Evolutionary conservation across 2,113 vertebrate genomes (phyloP).

Genomic region (Calypte anna): DNA sequence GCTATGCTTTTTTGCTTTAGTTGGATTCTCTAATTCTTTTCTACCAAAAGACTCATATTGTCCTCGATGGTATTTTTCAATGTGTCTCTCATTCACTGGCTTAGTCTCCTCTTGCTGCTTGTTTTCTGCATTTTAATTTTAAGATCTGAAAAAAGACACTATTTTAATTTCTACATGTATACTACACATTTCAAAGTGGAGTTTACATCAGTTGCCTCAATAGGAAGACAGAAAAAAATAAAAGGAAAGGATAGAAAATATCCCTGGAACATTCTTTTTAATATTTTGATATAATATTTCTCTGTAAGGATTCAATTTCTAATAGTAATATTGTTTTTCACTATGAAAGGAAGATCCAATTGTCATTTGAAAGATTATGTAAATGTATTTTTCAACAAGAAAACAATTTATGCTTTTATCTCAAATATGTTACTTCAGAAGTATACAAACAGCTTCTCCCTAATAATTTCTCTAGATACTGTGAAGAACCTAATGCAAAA

Average conservation of each 20-base stretch:
- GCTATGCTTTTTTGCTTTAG: not conserved
- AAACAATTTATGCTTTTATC: not conserved
- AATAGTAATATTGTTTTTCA: not conserved
- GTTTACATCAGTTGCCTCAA: not conserved
- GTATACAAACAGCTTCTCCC: not conserved
- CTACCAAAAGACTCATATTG: not conserved
- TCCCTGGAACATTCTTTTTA: not conserved
- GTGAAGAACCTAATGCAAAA: not conserved
- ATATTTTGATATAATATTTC: not conserved
- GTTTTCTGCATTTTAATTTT: not conserved
- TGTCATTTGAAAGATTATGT: not conserved
- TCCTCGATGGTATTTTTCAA: not conserved
- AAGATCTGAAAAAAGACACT: not conserved
- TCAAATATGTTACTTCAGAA: not conserved
- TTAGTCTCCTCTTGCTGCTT: not conserved
- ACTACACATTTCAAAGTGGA: not conserved
- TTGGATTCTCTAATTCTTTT: not conserved
- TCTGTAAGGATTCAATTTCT: not conserved
- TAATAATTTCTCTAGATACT: not conserved
- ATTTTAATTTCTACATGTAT: not conserved
- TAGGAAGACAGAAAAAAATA: not conserved
- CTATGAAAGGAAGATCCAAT: not conserved
- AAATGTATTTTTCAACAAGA: not conserved
- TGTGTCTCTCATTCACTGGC: not conserved
- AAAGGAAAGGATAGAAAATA: not conserved